Percentiles rank a stretch among this genome's conserved stretches.
phyloP scores from a whole-genome alignment of 1,140 invertebrate species.

The Aculops lycopersici region DNA sequence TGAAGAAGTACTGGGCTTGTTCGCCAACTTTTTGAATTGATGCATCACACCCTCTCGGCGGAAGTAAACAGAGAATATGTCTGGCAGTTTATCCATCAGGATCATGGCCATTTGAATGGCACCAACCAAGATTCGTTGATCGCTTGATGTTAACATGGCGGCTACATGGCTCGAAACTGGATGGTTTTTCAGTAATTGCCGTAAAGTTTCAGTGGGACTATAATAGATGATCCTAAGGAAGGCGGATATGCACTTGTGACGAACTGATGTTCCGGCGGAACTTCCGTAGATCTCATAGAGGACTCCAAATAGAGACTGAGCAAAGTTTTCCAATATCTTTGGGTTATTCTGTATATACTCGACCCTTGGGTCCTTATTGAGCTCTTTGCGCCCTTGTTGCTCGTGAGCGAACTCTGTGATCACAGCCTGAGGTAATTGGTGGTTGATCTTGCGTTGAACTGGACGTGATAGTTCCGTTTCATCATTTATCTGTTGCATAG shows the following conservation, averaged over 20 bases:
- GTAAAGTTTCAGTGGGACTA: constrained; percentile 21
- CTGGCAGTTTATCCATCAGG: constrained; percentile 70
- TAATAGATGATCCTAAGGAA: constrained; percentile 80
- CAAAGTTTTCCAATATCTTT: constrained; percentile 37
- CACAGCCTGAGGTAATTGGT: not conserved
- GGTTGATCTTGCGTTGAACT: constrained; percentile 33
- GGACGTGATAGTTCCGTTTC: constrained; percentile 67
- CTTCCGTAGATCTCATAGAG: constrained; percentile 88
- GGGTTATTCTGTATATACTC: constrained; percentile 30
- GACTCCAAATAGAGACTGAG: constrained; percentile 49
- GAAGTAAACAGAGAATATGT: constrained; percentile 75
- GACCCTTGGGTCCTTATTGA: constrained; percentile 26
- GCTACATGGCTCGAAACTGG: constrained; percentile 83
- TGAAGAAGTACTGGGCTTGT: too few species aligned
- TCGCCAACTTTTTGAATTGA: constrained; percentile 39
- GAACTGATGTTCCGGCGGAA: constrained; percentile 76
- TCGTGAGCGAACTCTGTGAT: not conserved
- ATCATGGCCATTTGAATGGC: constrained; percentile 88
- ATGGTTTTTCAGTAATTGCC: constrained; percentile 59
- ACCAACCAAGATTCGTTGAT: constrained; percentile 74
- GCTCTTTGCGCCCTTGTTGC: not conserved
- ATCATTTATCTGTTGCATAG: constrained; percentile 93
- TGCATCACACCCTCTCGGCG: constrained; percentile 73
- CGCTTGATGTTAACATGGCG: constrained; percentile 80
- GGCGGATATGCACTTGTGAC: constrained; percentile 79